These are phyloP conservation scores for Phenganax subtilis DNA, from an alignment of 92 coral and sea anemone genomes.

Conservation along the genomic window DNA sequence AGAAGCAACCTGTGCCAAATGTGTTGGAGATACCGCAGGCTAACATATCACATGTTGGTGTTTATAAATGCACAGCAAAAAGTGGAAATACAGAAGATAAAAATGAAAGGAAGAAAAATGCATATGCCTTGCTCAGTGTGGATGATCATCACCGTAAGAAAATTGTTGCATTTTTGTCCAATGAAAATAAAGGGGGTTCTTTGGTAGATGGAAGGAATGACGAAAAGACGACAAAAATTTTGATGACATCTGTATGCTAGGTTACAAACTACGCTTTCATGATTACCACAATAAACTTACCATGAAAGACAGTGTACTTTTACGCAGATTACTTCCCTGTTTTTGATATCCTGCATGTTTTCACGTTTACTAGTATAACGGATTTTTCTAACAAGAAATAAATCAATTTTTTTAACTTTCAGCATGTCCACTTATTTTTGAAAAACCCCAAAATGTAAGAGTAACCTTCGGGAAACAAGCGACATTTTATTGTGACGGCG, in stretches of 20 bases:
- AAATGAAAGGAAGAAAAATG: neutral
- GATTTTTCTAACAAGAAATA: neutral
- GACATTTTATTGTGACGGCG: conserved; percentile 30
- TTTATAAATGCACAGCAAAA: neutral
- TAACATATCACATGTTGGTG: conserved; percentile 23
- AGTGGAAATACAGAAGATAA: conserved; percentile 2
- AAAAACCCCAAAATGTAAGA: neutral
- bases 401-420: neutral
- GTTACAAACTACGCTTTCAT: too few relatives aligned
- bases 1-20: neutral
- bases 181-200: too few relatives aligned
- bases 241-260: too few relatives aligned
- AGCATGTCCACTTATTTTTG: conserved; percentile 26
- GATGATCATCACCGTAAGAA: conserved; percentile 22
- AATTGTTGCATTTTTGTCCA: neutral
- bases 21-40: conserved; percentile 11
- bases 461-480: neutral
- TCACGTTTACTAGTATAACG: too few relatives aligned
- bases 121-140: conserved; percentile 28
- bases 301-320: too few relatives aligned
- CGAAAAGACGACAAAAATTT: too few relatives aligned
- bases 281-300: too few relatives aligned
- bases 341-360: too few relatives aligned
- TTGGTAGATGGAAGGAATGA: too few relatives aligned
- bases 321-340: neutral